Evolutionary conservation across 92 coral and sea anemone species (phyloP), one percentile per base, ranked within the genome.

Genomic region (Diadumene lineata): DNA sequence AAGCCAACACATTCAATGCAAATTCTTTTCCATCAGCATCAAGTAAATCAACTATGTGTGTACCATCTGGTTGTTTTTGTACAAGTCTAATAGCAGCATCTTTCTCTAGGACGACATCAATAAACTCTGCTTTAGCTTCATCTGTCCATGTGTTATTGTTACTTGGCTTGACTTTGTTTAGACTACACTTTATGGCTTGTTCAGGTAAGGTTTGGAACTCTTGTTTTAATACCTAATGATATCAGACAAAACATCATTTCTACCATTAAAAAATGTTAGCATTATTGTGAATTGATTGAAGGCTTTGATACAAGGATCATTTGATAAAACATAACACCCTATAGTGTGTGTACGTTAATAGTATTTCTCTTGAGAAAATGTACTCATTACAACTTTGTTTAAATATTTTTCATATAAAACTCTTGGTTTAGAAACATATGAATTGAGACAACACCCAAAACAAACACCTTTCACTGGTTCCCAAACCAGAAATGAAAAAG

Each of bases 151-250:
- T 21, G 22, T 60, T 17, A 26, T 56, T 15, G 53, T 74, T 38
- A 11, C 19, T 34, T 28, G 79, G 70, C 7, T 58, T 11, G 21
- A 73, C 87, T 67, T 69, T 69, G 28, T 82, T 79, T 21, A 88
- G 80, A 28, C 79, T 57, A 69, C 89, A 85, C 27, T 38, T 68
- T 48, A 88, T 80, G 53, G 89, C 84, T 50, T 88, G 89, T 22
- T 50, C 60, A 2, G 93, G 89, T 13, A 88, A 72, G 73, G 61
- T 62, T 65, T 81, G 74, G 78, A 76, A 88, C 44, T 84, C 84
- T 8, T 74, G 61, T 7, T 50, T 50, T n/a, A 74, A 51, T 0
- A 61, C 79, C 79, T 68, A 56, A 53, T 53, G 13, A 38, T 16
- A 53, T 3, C 18, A 53, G 19, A 21, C 24, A 38, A 38, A 38